Conservation (phyloP, 2,888 invertebrate genomes). For the Scrobipalpa atriplicella region DNA sequence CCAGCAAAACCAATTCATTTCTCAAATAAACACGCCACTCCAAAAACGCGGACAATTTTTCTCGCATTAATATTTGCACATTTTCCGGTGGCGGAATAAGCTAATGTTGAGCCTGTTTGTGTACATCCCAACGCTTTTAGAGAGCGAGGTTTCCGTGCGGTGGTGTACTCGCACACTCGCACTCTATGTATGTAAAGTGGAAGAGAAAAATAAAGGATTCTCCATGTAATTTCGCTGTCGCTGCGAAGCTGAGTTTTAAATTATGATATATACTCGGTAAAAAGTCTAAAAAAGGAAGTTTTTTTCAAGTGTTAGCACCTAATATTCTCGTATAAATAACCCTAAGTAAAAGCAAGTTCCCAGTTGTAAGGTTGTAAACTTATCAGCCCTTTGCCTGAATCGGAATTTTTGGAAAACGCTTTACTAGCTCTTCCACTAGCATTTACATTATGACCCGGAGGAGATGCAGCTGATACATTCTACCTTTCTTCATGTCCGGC, state of each 20-base stretch:
- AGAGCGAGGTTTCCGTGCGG: conserved; percentile 3
- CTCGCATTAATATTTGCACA: conserved; percentile 29
- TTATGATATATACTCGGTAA: no score
- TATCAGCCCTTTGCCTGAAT: no score
- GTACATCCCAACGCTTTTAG: conserved; percentile 62
- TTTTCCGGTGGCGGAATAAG: conserved; percentile 21
- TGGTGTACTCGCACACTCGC: neutral
- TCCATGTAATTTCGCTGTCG: neutral
- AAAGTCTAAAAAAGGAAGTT: no score
- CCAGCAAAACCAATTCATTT: neutral
- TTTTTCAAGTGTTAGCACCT: no score
- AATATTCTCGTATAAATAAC: no score
- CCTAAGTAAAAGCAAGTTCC: no score
- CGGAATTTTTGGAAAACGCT: no score
- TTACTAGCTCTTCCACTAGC: no score
- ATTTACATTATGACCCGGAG: no score
- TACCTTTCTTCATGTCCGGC: no score
- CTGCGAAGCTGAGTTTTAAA: neutral
- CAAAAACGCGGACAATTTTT: neutral
- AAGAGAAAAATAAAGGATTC: neutral
- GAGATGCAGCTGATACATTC: no score
- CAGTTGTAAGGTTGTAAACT: no score
- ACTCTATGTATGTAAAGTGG: neutral
- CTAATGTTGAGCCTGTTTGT: conserved; percentile 61
- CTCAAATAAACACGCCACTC: neutral